A percentile compares a stretch with the other conserved stretches of the same genome.
phyloP scores from a whole-genome alignment of 2,888 invertebrate genomes.

The Arenicola marina region DNA sequence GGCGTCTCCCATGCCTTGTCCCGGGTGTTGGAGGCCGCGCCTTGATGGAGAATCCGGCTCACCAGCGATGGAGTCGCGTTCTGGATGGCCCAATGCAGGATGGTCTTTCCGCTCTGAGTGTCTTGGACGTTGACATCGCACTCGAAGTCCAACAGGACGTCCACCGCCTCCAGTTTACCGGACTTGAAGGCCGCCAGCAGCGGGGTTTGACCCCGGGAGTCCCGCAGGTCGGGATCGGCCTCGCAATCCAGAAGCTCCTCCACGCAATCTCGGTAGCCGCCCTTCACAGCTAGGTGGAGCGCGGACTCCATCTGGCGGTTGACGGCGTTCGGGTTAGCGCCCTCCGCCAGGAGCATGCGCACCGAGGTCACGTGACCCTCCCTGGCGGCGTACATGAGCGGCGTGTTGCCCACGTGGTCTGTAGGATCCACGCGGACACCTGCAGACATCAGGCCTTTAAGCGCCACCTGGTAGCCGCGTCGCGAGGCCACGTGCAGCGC shows the following conservation, averaged over 20 bases:
- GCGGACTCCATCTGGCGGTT: slow-evolving; percentile 41
- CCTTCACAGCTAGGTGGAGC: slow-evolving; percentile 46
- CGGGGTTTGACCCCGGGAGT: slow-evolving; percentile 44
- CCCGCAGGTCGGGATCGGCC: slow-evolving; percentile 42
- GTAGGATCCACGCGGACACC: slow-evolving; percentile 15
- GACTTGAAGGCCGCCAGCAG: slow-evolving; percentile 43
- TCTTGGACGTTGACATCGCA: slow-evolving; percentile 29
- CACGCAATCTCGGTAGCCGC: slow-evolving; percentile 43
- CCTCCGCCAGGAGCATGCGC: slow-evolving; percentile 40
- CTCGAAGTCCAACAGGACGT: slow-evolving; percentile 17
- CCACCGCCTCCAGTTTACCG: slow-evolving; percentile 10
- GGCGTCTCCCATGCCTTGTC: slow-evolving; percentile 41
- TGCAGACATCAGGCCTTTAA: slow-evolving; percentile 9
- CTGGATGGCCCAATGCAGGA: slow-evolving; percentile 31
- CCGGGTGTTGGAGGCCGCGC: slow-evolving; percentile 25
- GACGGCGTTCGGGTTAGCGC: slow-evolving; percentile 40
- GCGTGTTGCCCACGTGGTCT: slow-evolving; percentile 28
- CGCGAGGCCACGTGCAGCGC: slow-evolving; percentile 28
- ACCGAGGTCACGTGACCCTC: slow-evolving; percentile 33
- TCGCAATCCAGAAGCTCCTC: slow-evolving; percentile 41
- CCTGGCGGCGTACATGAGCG: slow-evolving; percentile 28
- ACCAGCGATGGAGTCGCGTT: slow-evolving; percentile 13
- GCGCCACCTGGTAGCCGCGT: slow-evolving; percentile 27
- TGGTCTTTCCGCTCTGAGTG: slow-evolving; percentile 23
- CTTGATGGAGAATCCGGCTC: slow-evolving; percentile 11